Conservation (phyloP, 2,113 vertebrate species). For the Cochlearius cochlearius region DNA sequence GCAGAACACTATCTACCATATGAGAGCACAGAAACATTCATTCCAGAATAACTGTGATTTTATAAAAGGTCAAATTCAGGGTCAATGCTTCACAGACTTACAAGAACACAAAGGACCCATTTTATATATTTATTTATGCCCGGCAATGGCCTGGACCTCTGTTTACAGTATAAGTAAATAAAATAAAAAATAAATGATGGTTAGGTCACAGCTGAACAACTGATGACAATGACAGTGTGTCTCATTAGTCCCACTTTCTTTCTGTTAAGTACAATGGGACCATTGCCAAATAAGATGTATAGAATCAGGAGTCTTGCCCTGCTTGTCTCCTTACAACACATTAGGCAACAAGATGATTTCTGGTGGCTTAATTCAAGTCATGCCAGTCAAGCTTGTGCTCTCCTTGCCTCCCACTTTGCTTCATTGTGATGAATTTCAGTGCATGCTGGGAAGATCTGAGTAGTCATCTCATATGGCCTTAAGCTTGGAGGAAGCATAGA, state of each 20-base stretch:
- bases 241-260: neutral
- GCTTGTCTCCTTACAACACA: neutral
- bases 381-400: neutral
- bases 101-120: neutral
- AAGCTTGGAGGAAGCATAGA: neutral
- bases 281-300: neutral
- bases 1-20: neutral
- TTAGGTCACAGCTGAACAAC: neutral
- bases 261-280: neutral
- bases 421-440: neutral
- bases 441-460: neutral
- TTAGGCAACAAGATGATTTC: neutral
- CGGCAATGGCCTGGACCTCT: neutral
- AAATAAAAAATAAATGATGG: neutral
- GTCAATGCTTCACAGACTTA: neutral
- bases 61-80: neutral
- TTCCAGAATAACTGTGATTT: neutral
- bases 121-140: neutral
- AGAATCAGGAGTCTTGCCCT: neutral
- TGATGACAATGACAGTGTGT: neutral
- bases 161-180: neutral
- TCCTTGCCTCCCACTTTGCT: neutral
- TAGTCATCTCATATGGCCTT: neutral
- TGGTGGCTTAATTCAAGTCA: neutral
- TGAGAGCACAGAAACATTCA: neutral